Base-by-base conservation (phyloP, 2,888 invertebrate genomes). In the Sympetrum striolatum region DNA sequence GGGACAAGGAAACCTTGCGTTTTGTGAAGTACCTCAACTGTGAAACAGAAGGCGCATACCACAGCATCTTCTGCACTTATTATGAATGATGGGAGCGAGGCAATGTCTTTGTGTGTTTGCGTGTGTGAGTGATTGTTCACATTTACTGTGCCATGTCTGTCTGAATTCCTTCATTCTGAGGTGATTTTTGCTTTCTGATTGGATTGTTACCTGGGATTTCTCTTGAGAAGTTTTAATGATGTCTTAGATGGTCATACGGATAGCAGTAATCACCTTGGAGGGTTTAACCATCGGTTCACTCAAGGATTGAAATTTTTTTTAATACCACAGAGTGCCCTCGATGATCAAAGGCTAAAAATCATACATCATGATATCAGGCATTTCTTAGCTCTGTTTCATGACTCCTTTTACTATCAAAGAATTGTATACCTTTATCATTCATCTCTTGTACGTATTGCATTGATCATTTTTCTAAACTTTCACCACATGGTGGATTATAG, bases 21-120 rank as follows among this genome's bases (percentile, higher is more conserved):
- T 95, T 95, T 92, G 94, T 94, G 35, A 95, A 95, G 92, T 94
- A 95, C 92, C 92, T 95, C 90, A 95, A 95, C 92, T 90, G 81
- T 64, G 64, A 82, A 53, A 91, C 81, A 80, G 79, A 81, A 10
- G 82, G 82, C 6, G n/a, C 79, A 64, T 91, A 90, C 39, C 90
- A 91, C 48, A 81, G 90, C 53, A 35, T 91, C 22, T 81, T 79
- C 25, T 91, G 90, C 35, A 82, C 91, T 25, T 91, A 91, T 73
- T 90, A 90, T 79, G 91, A 91, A 90, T 79, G 80, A 90, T 86
- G 86, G 58, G 58, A 82, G 58, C 60, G 82, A 35, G 31, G 58
- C 31, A 53, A 60, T 86, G n/a, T 60, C 31, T 82, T 37, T 64
- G 58, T 60, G 86, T 86, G 86, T 60, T 37, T 86, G 37, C 22